Evolutionary conservation across 1,140 invertebrate genomes (phyloP), one percentile per base, ranked within the genome.

Genomic region (Trichogramma pretiosum): DNA sequence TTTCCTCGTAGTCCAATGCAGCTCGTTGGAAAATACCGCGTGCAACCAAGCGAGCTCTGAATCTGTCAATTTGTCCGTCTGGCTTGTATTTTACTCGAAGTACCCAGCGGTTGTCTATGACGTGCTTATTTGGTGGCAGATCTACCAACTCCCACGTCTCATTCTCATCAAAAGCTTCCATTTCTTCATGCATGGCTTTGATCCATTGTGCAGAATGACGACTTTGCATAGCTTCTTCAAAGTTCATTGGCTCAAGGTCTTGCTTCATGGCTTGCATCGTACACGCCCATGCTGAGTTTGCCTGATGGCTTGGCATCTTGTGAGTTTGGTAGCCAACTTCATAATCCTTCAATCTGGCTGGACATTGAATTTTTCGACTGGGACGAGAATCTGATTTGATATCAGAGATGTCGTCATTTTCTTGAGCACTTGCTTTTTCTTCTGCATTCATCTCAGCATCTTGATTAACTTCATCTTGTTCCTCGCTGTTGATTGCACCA

Each of bases 51-150:
- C 24, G 5, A 5, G 56, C 57, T 53, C 56, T 59, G 54, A 65
- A 64, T 40, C 54, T 57, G n/a, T n/a, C n/a, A 23, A 57, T 40
- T 19, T 55, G 54, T 28, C 64, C 64, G 54, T 55, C 54, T 48
- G 55, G 53, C 41, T 62, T 56, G n/a, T 57, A 7, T 28, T 28
- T 28, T 7, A 7, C 5, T 11, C 5, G 5, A 11, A 28, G 11
- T 7, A 28, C 24, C 59, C 65, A 66, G 54, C 57, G 62, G 32
- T 36, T 50, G 19, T 22, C 19, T 4, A 36, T 23, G 17, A 40
- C 16, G 45, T 48, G 54, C 3, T 48, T 48, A 47, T 56, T 50
- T 47, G 7, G 24, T 7, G 58, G 57, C 11, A 7, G 5, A 7
- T 28, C 24, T 28, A 28, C 24, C 5, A 28, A 11, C 5, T 11